A percentile compares a stretch with the other conserved stretches of the same genome.
phyloP scores from a whole-genome alignment of 2,797 vertebrate genomes.

The Mormyrops attenuatus region DNA sequence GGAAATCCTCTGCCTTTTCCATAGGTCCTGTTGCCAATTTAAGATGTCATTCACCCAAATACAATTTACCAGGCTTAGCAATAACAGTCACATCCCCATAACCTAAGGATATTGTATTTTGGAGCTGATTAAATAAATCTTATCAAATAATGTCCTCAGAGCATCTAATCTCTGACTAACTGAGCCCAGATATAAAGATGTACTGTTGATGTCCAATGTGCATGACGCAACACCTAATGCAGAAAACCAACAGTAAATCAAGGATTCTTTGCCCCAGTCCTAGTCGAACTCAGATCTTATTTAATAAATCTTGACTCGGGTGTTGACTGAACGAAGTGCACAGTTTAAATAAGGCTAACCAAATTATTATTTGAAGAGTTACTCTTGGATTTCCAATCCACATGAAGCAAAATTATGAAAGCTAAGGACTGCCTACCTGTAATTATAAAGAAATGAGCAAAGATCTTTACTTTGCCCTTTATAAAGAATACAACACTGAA shows the following conservation, averaged over 20 bases:
- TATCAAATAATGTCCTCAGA: background rate
- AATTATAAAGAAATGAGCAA: background rate
- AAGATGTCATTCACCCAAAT: background rate
- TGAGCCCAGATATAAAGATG: background rate
- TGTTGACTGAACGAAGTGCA: background rate
- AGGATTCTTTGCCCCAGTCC: background rate
- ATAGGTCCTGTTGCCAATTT: background rate
- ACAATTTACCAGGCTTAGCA: background rate
- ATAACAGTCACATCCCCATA: background rate
- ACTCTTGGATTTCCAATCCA: background rate
- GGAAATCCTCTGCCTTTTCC: constrained; percentile 8
- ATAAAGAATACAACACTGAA: background rate
- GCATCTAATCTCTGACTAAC: background rate
- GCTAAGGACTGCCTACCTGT: background rate
- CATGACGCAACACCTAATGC: background rate
- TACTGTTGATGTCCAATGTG: background rate
- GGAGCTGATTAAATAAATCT: background rate
- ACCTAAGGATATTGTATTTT: background rate
- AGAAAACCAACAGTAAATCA: background rate
- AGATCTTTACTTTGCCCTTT: background rate
- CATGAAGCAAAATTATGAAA: background rate
- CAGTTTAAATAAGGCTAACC: background rate
- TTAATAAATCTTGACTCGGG: background rate
- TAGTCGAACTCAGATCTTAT: background rate
- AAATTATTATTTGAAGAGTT: background rate